phyloP scores from a whole-genome alignment of 2,888 invertebrate genomes.

The Rosalia funebris region DNA sequence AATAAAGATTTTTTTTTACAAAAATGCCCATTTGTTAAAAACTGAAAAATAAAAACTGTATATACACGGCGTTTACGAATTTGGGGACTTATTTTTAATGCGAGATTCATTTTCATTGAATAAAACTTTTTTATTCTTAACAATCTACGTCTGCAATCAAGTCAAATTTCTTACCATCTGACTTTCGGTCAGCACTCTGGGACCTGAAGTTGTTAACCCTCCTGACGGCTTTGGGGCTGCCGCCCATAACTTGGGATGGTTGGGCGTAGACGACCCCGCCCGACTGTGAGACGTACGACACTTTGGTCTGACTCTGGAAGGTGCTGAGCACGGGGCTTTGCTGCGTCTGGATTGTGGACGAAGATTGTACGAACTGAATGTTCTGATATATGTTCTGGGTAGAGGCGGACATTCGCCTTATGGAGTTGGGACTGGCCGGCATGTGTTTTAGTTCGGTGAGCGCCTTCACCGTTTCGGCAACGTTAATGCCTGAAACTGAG shows the following conservation, averaged over 20 bases:
- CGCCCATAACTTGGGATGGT: conserved; percentile 64
- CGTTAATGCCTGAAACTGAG: conserved; percentile 67
- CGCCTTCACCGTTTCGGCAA: conserved; percentile 88
- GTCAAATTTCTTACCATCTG: conserved; percentile 64
- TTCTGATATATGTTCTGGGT: conserved; percentile 57
- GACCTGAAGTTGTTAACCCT: conserved; percentile 68
- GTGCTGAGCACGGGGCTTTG: conserved; percentile 59
- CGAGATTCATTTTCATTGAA: too few species aligned
- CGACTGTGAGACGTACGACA: conserved; percentile 61
- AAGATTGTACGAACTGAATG: conserved; percentile 44
- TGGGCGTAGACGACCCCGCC: conserved; percentile 67
- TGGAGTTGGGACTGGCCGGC: conserved; percentile 83
- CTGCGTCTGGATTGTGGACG: conserved; percentile 28
- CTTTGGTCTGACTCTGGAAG: conserved; percentile 58
- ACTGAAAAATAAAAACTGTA: too few species aligned
- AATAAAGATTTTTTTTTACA: neutral
- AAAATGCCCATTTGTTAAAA: neutral
- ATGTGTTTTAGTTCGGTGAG: conserved; percentile 86
- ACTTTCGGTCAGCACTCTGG: conserved; percentile 71
- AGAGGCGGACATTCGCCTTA: conserved; percentile 67
- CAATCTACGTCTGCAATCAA: too few species aligned
- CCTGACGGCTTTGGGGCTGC: conserved; percentile 67
- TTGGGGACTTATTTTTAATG: too few species aligned
- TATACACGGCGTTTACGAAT: too few species aligned
- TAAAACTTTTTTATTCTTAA: too few species aligned